Percentiles rank a stretch among this genome's conserved stretches.
These are phyloP conservation scores for Ceratosolen fusciceps DNA, from an alignment of 1,140 invertebrate genomes.

Conservation along the genomic window DNA sequence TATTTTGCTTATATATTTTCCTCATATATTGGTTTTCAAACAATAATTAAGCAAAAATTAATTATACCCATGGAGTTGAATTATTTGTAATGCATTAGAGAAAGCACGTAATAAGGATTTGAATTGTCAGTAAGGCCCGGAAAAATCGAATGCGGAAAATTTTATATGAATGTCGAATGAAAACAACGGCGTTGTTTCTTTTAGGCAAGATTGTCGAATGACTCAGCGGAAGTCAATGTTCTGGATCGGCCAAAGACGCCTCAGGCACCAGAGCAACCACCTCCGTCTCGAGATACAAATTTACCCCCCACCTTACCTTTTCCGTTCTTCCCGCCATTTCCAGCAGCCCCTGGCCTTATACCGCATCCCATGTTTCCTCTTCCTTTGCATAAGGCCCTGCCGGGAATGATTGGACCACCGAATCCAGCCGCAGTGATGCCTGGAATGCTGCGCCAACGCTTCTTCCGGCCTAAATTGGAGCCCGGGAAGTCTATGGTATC, in stretches of 20 bases:
- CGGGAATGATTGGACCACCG: constrained; percentile 72
- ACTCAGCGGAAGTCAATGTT: constrained; percentile 59
- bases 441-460: constrained; percentile 62
- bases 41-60: neutral
- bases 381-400: constrained; percentile 59
- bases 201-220: constrained; percentile 59
- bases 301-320: constrained; percentile 69
- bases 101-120: too few species aligned
- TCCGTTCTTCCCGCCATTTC: constrained; percentile 68
- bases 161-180: neutral
- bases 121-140: too few species aligned
- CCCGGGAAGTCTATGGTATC: neutral
- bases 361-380: constrained; percentile 71
- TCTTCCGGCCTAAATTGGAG: constrained; percentile 42
- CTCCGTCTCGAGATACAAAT: constrained; percentile 70
- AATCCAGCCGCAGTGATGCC: constrained; percentile 52
- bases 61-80: too few species aligned
- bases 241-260: constrained; percentile 77
- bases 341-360: constrained; percentile 79
- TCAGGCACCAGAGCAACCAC: constrained; percentile 68
- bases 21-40: neutral
- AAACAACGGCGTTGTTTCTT: constrained; percentile 44
- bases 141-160: too few species aligned
- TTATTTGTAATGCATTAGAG: too few species aligned
- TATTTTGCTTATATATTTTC: too few species aligned